Percentiles rank a stretch among this genome's conserved stretches.
Conservation (phyloP, 2,888 invertebrate species). For the Drosophila flavopinicola region DNA sequence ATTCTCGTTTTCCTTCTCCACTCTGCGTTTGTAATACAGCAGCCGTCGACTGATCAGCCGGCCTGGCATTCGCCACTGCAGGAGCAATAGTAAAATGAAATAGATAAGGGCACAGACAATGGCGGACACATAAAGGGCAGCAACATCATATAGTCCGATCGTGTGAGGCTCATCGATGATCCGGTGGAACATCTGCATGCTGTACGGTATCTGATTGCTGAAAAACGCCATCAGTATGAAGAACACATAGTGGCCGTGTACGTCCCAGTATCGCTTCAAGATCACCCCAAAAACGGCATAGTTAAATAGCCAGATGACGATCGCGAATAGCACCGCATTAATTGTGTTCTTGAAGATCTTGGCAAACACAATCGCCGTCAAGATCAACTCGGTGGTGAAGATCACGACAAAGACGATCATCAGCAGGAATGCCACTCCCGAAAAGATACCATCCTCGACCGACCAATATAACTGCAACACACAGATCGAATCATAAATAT, state of each 20-base stretch:
- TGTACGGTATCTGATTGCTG: conserved; percentile 65
- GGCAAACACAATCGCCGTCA: conserved; percentile 63
- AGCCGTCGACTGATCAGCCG: conserved; percentile 49
- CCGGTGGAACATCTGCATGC: conserved; percentile 58
- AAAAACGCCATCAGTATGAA: conserved; percentile 64
- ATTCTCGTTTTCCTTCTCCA: not conserved
- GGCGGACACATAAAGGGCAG: conserved; percentile 40
- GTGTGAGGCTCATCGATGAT: conserved; percentile 13
- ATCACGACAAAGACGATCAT: conserved; percentile 52
- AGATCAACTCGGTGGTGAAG: conserved; percentile 59
- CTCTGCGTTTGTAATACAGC: conserved; percentile 10
- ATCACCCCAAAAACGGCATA: conserved; percentile 70
- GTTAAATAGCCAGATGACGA: conserved; percentile 65
- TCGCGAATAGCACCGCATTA: conserved; percentile 61
- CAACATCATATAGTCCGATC: conserved; percentile 12
- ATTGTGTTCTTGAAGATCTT: conserved; percentile 45
- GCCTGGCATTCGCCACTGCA: conserved; percentile 62
- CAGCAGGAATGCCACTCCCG: conserved; percentile 7
- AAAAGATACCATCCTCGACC: conserved; percentile 2
- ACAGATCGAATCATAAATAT: not conserved
- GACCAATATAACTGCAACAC: conserved; percentile 48
- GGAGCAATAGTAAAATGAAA: conserved; percentile 29
- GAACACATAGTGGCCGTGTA: conserved; percentile 38
- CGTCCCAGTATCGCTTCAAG: conserved; percentile 52
- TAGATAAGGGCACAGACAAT: conserved; percentile 28